Base-by-base conservation (phyloP, 2,888 invertebrate genomes). In the Brenthis hecate region DNA sequence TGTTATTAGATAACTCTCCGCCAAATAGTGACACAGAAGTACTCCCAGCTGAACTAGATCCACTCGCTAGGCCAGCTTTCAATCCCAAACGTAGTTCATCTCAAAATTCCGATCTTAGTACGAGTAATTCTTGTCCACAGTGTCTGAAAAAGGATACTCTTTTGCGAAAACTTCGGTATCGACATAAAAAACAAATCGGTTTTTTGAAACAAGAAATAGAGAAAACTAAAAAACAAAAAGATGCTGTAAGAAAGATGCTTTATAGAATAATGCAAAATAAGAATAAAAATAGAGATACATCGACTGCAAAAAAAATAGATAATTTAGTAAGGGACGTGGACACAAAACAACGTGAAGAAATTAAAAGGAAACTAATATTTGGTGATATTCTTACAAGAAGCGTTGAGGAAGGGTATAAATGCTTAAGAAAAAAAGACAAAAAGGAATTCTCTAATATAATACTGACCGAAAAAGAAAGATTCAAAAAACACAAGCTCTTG, bases 1-100 rank as follows among this genome's bases (percentile, higher is more conserved):
- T 71, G 54, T 32, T 66, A 14, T 55, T 70, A 58, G 68, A 72
- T 55, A 65, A 64, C 61, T 65, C 71, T 28, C 66, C 70, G 47
- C 56, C 66, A 60, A 68, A n/a, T 58, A 69, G 69, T 63, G 69
- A 51, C 51, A 36, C 36, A 36, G 36, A 36, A 51, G n/a, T 51
- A 13, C 3, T 51, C n/a, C 51, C 51, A 51, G 51, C 51, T 14
- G n/a, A 51, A 51, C n/a, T 51, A n/a, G n/a, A n/a, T 51, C 51
- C 51, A 51, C 14, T 51, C 6, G 51, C n/a, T n/a, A n/a, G n/a
- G 51, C 14, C n/a, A 14, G 14, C n/a, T 51, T 51, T n/a, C 51
- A 51, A n/a, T n/a, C 6, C n/a, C 51, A 51, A 14, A 6, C 36
- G 8, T 36, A 8, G 8, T 36, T 36, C 36, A 36, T 36, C 36